Evolutionary conservation across 2,113 vertebrate genomes (phyloP), one percentile per base, ranked within the genome.

Genomic region (Caranx melampygus): DNA sequence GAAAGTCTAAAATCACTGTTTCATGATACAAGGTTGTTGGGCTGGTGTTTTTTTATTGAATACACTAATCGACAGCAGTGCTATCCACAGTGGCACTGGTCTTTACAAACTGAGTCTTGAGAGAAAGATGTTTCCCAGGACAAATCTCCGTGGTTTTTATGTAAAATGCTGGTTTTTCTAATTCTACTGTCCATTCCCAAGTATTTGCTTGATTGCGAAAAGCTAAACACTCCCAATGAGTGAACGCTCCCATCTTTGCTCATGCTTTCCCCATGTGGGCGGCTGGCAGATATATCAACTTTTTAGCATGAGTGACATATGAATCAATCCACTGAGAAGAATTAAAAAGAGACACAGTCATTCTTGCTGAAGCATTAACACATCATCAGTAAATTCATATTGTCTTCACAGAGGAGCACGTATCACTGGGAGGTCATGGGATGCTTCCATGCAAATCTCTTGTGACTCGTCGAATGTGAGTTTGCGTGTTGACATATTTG

Each of bases 31-130:
- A 62, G 11, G n/a, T 18, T 54, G 60, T 13, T 2, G 18, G 37
- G 40, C 54, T 18, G 31, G 20, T 21, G 49, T 44, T 59, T 49
- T 49, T 49, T 57, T 14, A 85, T 5, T 64, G 62, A 72, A 72
- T 60, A 49, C 69, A 60, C 60, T 63, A 74, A 80, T 77, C 8
- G 52, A 68, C 55, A 74, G 51, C 54, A 18, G 64, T 44, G 59
- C 72, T 83, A 60, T 75, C 54, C 35, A 78, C 49, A 42, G 21
- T 20, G 34, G 49, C 31, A 35, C 73, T 85, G 81, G 84, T 81
- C 87, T 87, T 87, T 72, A 65, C 40, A 59, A 62, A 67, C 67
- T 63, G 57, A 75, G 13, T 42, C 21, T 55, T 26, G 20, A 67
- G 40, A 73, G 42, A 15, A 13, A 75, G 33, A 64, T 75, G 12